Conservation (phyloP, 1,140 invertebrate species). For the Lerema accius region DNA sequence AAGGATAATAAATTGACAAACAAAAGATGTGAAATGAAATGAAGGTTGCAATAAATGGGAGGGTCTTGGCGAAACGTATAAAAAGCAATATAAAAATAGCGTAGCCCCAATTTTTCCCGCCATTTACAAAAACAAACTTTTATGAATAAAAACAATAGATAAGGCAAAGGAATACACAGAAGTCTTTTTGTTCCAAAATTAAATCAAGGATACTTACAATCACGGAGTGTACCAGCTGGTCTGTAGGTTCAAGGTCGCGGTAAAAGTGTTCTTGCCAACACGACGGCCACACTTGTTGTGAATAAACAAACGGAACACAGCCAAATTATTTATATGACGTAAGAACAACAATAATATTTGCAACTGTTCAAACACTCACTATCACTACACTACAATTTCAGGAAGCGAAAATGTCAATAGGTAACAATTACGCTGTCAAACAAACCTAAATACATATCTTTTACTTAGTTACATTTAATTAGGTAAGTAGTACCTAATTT, state of each 20-base stretch:
- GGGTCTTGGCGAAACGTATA: too few species aligned
- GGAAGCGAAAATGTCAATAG: background rate
- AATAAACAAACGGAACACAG: constrained; percentile 60
- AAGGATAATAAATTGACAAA: too few species aligned
- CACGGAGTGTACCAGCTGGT: constrained; percentile 63
- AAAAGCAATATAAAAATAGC: background rate
- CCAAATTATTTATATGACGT: constrained; percentile 71
- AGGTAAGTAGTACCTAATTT: constrained; percentile 16
- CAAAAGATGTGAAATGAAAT: too few species aligned
- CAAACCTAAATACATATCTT: constrained; percentile 4
- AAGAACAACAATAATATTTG: constrained; percentile 62
- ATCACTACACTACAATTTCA: constrained; percentile 13
- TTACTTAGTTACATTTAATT: constrained; percentile 29
- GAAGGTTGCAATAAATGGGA: too few species aligned
- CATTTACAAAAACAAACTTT: background rate
- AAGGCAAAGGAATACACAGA: constrained; percentile 9
- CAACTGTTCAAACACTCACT: constrained; percentile 56
- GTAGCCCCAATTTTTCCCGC: constrained; percentile 1
- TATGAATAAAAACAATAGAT: background rate
- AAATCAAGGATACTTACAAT: constrained; percentile 48
- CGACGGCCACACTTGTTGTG: constrained; percentile 40
- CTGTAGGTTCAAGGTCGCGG: constrained; percentile 59
- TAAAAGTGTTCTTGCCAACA: constrained; percentile 52
- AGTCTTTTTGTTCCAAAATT: constrained; percentile 38
- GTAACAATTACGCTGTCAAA: too few species aligned